Evolutionary conservation across 1,140 invertebrate species (phyloP), one percentile per base, ranked within the genome.

Genomic region (Mercenaria mercenaria): DNA sequence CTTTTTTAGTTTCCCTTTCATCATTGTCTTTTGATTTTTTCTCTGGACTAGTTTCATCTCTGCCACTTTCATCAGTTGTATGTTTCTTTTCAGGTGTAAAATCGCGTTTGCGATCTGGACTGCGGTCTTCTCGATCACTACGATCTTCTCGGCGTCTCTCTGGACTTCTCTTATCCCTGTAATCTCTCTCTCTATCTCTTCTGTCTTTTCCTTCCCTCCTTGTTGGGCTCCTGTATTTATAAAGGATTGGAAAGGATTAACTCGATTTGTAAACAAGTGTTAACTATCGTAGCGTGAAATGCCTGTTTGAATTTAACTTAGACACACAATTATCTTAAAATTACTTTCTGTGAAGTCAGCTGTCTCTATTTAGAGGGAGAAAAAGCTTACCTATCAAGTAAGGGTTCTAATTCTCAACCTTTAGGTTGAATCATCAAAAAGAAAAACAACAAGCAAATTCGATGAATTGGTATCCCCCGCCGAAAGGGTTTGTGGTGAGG

Each of bases 1-100:
- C 79, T 32, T 92, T 83, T 61, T 84, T 76, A 32, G 4, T 77
- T 29, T 90, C 47, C 67, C 85, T 64, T 47, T 90, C 43, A 79
- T n/a, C 80, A 59, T 47, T 43, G 37, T 72, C 47, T 74, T 84
- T 84, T 26, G 29, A n/a, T 47, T 59, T 82, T 39, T 82, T 61
- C 37, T 64, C 80, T 6, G 80, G 80, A 82, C 59, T 82, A 20
- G 56, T 11, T 41, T 18, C 43, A 79, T 79, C 76, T 79, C 43
- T 32, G 15, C 52, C 74, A 79, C 76, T 79, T 13, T 52, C 47
- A 32, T 79, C 76, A 52, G 76, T 50, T 52, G 76, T 74, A 10
- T 20, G 3, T 37, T 85, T 85, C n/a, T 50, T 69, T 2, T 85
- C 82, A n/a, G 82, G 82, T 50, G 52, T 74, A 32, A 6, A 20